Percentiles rank a stretch among this genome's conserved stretches.
These are phyloP conservation scores for Deroptyus accipitrinus DNA, from an alignment of 2,113 vertebrate species.

Conservation along the genomic window DNA sequence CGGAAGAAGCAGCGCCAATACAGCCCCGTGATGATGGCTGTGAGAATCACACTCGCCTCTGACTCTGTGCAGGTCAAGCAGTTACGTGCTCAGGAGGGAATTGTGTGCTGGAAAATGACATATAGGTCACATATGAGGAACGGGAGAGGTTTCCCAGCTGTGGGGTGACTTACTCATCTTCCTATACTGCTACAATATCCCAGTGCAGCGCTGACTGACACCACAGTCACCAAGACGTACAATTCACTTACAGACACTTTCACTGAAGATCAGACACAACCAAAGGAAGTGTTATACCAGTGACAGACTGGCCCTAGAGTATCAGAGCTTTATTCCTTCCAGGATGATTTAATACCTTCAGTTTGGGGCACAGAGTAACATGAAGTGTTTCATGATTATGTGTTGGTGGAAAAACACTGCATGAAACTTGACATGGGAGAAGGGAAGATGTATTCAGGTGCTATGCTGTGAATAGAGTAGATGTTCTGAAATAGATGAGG, in stretches of 20 bases:
- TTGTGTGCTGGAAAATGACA: neutral
- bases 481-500: neutral
- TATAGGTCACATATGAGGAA: fast-evolving
- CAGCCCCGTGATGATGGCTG: fast-evolving
- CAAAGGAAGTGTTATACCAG: neutral
- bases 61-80: neutral
- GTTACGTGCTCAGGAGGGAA: fast-evolving
- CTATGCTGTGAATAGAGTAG: neutral
- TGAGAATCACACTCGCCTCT: neutral
- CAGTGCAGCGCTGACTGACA: neutral
- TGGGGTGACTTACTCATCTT: neutral
- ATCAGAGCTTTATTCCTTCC: neutral
- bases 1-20: fast-evolving
- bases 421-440: neutral
- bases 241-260: neutral
- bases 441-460: neutral
- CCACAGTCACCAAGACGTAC: neutral
- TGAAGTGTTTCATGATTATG: fast-evolving
- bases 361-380: neutral
- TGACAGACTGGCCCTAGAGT: neutral
- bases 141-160: neutral
- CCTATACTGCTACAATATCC: neutral
- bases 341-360: neutral
- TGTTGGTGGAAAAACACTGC: neutral
- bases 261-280: neutral